Conservation (phyloP, 2,113 vertebrate species). For the Spermophilus dauricus region DNA sequence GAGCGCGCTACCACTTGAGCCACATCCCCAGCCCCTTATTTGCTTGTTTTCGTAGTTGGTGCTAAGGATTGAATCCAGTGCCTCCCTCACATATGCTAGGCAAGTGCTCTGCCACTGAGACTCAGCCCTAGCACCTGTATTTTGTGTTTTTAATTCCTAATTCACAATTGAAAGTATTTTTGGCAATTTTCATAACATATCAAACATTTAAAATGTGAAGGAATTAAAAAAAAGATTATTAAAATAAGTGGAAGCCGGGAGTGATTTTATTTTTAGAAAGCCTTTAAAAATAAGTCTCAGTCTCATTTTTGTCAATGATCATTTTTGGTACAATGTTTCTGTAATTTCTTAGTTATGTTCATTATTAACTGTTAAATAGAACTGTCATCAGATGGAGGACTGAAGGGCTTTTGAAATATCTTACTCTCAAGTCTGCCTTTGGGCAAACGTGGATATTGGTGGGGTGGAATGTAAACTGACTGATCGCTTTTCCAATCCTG, state of each 20-base stretch:
- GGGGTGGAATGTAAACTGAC: slow-evolving; percentile 55
- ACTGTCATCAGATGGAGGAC: neutral
- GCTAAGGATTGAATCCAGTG: too few species aligned
- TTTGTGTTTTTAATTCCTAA: neutral
- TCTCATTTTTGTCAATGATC: neutral
- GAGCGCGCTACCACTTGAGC: too few species aligned
- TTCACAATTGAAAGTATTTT: neutral
- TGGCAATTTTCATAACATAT: neutral
- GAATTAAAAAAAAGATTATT: neutral
- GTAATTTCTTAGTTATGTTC: neutral
- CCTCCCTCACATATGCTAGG: too few species aligned
- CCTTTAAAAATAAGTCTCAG: neutral
- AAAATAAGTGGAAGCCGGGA: neutral
- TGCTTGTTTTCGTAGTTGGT: too few species aligned
- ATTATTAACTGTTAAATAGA: neutral
- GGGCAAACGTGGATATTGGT: slow-evolving; percentile 49
- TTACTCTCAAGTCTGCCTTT: slow-evolving; percentile 27
- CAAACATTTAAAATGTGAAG: slow-evolving; percentile 13
- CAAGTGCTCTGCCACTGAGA: too few species aligned
- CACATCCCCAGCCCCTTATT: too few species aligned
- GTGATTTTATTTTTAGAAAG: neutral
- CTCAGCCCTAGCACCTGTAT: too few species aligned
- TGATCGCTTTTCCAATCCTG: slow-evolving; percentile 79
- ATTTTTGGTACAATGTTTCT: neutral
- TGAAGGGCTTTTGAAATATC: neutral